Conservation (phyloP, 2,888 invertebrate species). For the Plagodis pulveraria region DNA sequence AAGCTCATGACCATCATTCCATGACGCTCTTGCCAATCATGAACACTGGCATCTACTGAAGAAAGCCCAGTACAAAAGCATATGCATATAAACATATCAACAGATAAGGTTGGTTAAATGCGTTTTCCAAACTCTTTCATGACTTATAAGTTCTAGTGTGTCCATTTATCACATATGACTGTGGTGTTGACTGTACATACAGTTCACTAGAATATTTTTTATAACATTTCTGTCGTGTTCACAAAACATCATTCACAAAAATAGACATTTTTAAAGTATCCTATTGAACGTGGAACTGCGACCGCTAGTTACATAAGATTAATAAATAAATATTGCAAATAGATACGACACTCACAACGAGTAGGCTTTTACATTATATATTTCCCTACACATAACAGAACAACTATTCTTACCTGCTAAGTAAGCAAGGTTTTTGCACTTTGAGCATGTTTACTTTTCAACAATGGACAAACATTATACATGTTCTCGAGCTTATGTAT, state of each 20-base stretch:
- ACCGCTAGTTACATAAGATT: slow-evolving; percentile 55
- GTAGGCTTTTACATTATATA: slow-evolving; percentile 7
- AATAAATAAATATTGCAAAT: slow-evolving; percentile 43
- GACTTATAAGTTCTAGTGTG: too few relatives aligned
- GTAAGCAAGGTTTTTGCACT: slow-evolving; percentile 19
- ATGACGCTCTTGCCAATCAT: too few relatives aligned
- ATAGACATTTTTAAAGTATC: slow-evolving; percentile 72
- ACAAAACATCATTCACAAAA: slow-evolving; percentile 77
- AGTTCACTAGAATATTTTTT: slow-evolving; percentile 38
- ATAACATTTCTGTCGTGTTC: slow-evolving; percentile 30
- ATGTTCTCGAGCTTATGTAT: neutral
- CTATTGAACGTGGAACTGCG: slow-evolving; percentile 73
- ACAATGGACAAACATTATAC: slow-evolving; percentile 1
- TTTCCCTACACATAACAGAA: slow-evolving; percentile 15
- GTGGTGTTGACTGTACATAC: slow-evolving; percentile 46
- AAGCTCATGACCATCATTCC: too few relatives aligned
- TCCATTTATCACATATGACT: too few relatives aligned
- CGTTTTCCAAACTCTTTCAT: too few relatives aligned
- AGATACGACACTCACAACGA: slow-evolving; percentile 43
- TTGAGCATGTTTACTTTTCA: slow-evolving; percentile 13
- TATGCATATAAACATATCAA: too few relatives aligned
- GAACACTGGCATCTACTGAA: too few relatives aligned
- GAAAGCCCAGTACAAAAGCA: too few relatives aligned
- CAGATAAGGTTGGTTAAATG: too few relatives aligned
- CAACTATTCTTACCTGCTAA: slow-evolving; percentile 14